These are phyloP conservation scores for Xiphophorus couchianus DNA, from an alignment of 2,113 vertebrate species.

Conservation along the genomic window DNA sequence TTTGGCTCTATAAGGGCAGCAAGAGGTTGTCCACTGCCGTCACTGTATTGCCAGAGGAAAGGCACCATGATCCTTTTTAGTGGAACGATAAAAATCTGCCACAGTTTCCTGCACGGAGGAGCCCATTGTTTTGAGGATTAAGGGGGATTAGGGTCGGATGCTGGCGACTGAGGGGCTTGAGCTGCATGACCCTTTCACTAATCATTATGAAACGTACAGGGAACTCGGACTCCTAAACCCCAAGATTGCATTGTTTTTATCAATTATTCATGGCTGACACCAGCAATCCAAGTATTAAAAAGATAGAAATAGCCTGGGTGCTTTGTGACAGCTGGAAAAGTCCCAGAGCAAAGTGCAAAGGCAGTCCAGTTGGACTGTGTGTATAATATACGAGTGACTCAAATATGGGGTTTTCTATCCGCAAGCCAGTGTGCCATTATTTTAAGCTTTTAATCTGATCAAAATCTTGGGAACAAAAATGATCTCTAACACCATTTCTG, in stretches of 20 bases:
- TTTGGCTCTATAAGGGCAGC: constrained; percentile 25
- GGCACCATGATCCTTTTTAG: constrained; percentile 66
- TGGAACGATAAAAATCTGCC: constrained; percentile 77
- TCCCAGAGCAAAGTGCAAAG: neutral
- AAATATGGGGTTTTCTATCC: constrained; percentile 28
- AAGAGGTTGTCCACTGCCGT: constrained; percentile 46
- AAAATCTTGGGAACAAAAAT: constrained; percentile 26
- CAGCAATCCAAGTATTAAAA: constrained; percentile 22
- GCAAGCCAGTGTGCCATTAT: constrained; percentile 20
- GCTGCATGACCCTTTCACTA: constrained; percentile 72
- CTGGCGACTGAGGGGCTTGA: constrained; percentile 62
- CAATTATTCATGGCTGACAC: constrained; percentile 69
- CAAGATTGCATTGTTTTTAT: constrained; percentile 63
- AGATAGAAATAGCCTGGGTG: constrained; percentile 17
- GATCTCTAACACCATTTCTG: neutral
- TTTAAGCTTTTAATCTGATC: constrained; percentile 48
- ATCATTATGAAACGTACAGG: constrained; percentile 71
- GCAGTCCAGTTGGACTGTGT: constrained; percentile 15
- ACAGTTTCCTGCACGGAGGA: constrained; percentile 64
- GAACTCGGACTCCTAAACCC: constrained; percentile 61
- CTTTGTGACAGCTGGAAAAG: constrained; percentile 9
- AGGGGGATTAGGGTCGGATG: constrained; percentile 70
- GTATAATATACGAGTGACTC: constrained; percentile 30
- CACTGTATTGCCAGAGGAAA: constrained; percentile 58
- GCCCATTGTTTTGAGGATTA: constrained; percentile 80